Evolutionary conservation across 1,140 invertebrate genomes (phyloP).

Genomic region (Drosophila sproati): DNA sequence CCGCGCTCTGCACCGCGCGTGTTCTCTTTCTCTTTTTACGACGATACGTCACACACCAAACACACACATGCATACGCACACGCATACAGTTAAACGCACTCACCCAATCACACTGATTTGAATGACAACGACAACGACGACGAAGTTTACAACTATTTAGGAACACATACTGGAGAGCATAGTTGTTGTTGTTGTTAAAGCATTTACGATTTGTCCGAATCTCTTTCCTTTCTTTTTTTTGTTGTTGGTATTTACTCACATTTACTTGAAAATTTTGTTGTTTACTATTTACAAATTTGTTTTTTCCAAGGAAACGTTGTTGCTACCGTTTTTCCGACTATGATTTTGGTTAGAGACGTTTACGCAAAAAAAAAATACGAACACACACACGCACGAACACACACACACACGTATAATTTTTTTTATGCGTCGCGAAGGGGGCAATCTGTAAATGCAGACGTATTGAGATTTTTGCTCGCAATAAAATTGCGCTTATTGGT

Average conservation of each 20-base stretch:
- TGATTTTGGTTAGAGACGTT: constrained; percentile 60
- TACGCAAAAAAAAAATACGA: constrained; percentile 54
- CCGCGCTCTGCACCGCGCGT: constrained; percentile 22
- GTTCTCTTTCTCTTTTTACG: constrained; percentile 54
- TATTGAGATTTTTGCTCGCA: constrained; percentile 5
- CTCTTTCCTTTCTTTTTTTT: constrained; percentile 1
- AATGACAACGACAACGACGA: constrained; percentile 54
- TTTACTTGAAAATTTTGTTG: constrained; percentile 79
- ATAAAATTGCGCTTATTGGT: constrained; percentile 3
- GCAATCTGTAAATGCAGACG: constrained; percentile 30
- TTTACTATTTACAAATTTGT: constrained; percentile 75
- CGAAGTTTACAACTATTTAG: constrained; percentile 43
- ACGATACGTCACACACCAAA: constrained; percentile 64
- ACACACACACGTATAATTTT: constrained; percentile 9
- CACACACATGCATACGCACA: constrained; percentile 35
- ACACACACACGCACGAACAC: constrained; percentile 14
- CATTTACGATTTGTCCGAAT: constrained; percentile 26
- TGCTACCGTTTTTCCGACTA: constrained; percentile 65
- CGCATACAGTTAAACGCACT: constrained; percentile 46
- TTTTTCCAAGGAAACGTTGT: constrained; percentile 81
- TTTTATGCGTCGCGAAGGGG: constrained; percentile 36
- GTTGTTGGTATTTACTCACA: constrained; percentile 24
- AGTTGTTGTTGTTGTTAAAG: neutral
- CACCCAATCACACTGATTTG: constrained; percentile 54
- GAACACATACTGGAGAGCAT: constrained; percentile 19